phyloP scores from a whole-genome alignment of 2,888 invertebrate genomes.

The Drosophila paucipuncta region DNA sequence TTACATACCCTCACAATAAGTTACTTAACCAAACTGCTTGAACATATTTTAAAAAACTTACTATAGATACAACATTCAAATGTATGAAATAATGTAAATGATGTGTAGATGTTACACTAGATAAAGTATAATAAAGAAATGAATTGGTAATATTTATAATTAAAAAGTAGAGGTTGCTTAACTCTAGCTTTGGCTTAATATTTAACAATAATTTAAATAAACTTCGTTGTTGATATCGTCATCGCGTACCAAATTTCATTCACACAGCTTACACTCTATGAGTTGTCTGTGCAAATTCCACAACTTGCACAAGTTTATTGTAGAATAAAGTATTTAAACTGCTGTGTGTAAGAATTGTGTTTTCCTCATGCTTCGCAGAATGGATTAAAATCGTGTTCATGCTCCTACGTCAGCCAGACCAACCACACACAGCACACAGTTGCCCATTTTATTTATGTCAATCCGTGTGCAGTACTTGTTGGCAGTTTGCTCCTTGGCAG shows the following conservation, averaged over 20 bases:
- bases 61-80: neutral
- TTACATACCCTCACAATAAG: constrained; percentile 33
- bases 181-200: neutral
- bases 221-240: neutral
- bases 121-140: neutral
- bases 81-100: neutral
- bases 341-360: constrained; percentile 23
- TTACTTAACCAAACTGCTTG: neutral
- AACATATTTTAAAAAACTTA: neutral
- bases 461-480: constrained; percentile 54
- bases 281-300: neutral
- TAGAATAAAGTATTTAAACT: constrained; percentile 17
- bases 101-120: neutral
- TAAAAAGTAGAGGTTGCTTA: neutral
- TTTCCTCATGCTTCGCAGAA: constrained; percentile 26
- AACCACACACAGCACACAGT: constrained; percentile 15
- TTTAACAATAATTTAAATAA: neutral
- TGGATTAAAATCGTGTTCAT: constrained; percentile 67
- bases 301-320: neutral
- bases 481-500: constrained; percentile 36
- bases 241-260: neutral
- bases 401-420: constrained; percentile 47
- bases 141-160: neutral
- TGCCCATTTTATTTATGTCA: constrained; percentile 76
- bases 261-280: neutral